Percentiles rank a stretch among this genome's conserved stretches.
Evolutionary conservation across 2,797 vertebrate species (phyloP).

Genomic region (Oreonectes daqikongensis): DNA sequence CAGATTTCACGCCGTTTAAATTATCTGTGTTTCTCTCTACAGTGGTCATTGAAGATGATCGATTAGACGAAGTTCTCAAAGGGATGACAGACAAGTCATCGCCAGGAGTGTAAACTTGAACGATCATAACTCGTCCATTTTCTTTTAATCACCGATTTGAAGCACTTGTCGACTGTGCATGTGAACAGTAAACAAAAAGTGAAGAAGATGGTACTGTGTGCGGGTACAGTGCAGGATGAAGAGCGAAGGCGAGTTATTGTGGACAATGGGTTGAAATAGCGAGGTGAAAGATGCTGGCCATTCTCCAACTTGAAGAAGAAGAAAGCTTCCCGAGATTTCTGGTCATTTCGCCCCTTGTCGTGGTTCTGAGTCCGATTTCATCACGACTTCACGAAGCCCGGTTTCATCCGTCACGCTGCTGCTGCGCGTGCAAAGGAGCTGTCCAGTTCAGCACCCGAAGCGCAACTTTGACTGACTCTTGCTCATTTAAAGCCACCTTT

Average conservation of each 20-base stretch:
- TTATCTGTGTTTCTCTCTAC: slow-evolving; percentile 61
- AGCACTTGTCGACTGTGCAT: slow-evolving; percentile 91
- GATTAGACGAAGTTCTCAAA: slow-evolving; percentile 98
- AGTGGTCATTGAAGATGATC: slow-evolving; percentile 99
- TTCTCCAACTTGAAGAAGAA: slow-evolving; percentile 82
- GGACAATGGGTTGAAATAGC: slow-evolving; percentile 13
- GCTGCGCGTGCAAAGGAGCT: slow-evolving; percentile 72
- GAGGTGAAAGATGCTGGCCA: slow-evolving; percentile 84
- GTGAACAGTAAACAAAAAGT: slow-evolving; percentile 68
- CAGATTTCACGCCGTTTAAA: not conserved
- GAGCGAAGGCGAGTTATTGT: slow-evolving; percentile 27
- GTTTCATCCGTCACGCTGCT: no score
- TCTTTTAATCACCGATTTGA: slow-evolving; percentile 85
- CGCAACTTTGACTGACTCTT: slow-evolving; percentile 14
- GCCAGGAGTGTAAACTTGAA: slow-evolving; percentile 88
- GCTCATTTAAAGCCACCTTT: not conserved
- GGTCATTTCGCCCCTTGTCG: slow-evolving; percentile 62
- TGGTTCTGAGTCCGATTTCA: slow-evolving; percentile 26
- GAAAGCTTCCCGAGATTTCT: slow-evolving; percentile 62
- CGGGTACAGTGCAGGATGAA: slow-evolving; percentile 28
- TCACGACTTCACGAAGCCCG: not conserved
- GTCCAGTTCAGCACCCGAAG: slow-evolving; percentile 84
- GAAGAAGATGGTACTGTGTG: slow-evolving; percentile 78
- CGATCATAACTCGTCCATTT: slow-evolving; percentile 77
- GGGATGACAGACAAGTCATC: slow-evolving; percentile 97